Conservation (phyloP, 2,113 vertebrate species). For the Syrmaticus mikado region DNA sequence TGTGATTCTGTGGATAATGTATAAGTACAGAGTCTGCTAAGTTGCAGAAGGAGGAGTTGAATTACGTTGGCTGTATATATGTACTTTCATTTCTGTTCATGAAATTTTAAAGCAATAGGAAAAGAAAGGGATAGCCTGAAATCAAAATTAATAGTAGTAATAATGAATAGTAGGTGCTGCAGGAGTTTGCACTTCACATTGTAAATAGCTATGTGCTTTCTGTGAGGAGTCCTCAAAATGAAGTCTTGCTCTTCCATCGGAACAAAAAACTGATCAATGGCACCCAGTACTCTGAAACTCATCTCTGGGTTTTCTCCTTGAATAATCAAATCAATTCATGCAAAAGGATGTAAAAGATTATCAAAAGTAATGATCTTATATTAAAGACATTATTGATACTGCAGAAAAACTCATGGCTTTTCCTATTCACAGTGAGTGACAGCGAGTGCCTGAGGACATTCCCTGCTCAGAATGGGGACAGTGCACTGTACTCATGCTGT, state of each 20-base stretch:
- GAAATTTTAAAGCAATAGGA: not conserved
- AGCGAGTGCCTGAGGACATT: not conserved
- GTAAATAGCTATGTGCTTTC: not conserved
- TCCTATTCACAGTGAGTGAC: not conserved
- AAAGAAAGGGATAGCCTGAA: not conserved
- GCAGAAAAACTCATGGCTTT: not conserved
- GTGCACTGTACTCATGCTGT: not conserved
- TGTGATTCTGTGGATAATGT: not conserved
- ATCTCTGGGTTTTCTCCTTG: not conserved
- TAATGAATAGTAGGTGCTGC: not conserved
- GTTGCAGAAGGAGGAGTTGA: not conserved
- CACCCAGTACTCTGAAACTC: not conserved
- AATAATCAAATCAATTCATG: not conserved
- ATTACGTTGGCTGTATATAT: not conserved
- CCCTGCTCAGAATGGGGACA: not conserved
- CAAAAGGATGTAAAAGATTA: not conserved
- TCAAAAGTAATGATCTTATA: not conserved
- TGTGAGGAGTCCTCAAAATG: not conserved
- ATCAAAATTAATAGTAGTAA: not conserved
- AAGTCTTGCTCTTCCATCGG: not conserved
- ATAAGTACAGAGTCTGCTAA: not conserved
- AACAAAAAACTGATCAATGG: rapidly evolving
- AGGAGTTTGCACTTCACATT: not conserved
- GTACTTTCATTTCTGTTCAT: not conserved
- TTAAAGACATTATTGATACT: not conserved